A percentile compares a stretch with the other conserved stretches of the same genome.
Evolutionary conservation across 2,113 vertebrate genomes (phyloP).

Genomic region (Grammomys dolichurus): DNA sequence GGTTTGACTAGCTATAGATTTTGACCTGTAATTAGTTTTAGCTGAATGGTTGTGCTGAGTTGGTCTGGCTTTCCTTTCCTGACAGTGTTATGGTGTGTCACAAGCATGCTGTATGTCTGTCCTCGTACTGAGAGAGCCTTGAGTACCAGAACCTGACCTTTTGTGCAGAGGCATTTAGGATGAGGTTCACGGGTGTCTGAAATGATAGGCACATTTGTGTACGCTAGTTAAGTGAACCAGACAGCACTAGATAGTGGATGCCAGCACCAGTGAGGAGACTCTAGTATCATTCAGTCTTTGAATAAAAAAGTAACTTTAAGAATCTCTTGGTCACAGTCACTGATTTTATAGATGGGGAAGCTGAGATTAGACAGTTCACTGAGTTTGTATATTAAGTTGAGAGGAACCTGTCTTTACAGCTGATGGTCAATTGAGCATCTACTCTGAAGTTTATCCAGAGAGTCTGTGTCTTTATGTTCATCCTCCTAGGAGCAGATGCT

Average conservation of each 20-base stretch:
- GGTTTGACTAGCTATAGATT: neutral
- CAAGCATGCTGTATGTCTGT: neutral
- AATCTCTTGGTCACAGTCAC: neutral
- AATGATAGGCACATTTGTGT: constrained; percentile 8
- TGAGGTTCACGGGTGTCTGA: constrained; percentile 32
- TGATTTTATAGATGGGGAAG: neutral
- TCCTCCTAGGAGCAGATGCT: neutral
- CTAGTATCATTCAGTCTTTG: constrained; percentile 1
- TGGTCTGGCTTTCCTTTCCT: neutral
- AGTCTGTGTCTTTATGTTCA: neutral
- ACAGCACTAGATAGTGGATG: neutral
- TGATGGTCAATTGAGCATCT: neutral
- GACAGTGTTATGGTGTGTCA: neutral
- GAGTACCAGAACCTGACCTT: constrained; percentile 16
- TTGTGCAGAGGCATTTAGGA: neutral
- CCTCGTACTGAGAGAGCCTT: neutral
- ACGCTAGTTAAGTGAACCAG: constrained; percentile 4
- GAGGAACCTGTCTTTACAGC: neutral
- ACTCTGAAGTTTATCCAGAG: neutral
- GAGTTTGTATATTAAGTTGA: neutral
- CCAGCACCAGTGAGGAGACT: neutral
- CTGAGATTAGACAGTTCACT: neutral
- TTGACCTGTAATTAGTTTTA: neutral
- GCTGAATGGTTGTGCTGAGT: neutral
- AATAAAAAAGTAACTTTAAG: constrained; percentile 27